phyloP scores from a whole-genome alignment of 1,140 invertebrate species.

The Oedothorax gibbosus region DNA sequence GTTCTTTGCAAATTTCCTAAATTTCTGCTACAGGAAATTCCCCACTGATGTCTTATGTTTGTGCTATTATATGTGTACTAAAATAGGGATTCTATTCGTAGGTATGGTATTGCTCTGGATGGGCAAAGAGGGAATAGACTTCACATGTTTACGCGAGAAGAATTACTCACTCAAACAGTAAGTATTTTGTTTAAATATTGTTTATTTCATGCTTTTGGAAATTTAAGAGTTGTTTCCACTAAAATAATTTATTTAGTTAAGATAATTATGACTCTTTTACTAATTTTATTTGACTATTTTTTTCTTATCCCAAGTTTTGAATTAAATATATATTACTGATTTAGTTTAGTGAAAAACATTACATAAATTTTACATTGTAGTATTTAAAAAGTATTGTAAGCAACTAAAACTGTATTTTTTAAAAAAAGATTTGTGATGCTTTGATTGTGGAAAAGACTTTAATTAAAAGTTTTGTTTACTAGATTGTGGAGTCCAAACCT shows the following conservation, averaged over 20 bases:
- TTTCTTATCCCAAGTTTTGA: not conserved
- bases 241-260: not conserved
- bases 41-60: not conserved
- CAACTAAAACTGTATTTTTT: not conserved
- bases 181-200: conserved; percentile 70
- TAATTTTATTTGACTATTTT: not conserved
- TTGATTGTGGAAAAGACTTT: not conserved
- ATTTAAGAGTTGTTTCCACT: not conserved
- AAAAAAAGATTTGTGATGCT: not conserved
- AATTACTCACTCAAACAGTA: conserved; percentile 88
- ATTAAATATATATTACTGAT: not conserved
- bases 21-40: not conserved
- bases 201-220: conserved; percentile 66
- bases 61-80: not conserved
- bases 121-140: conserved; percentile 89
- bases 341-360: not conserved
- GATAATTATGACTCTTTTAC: not conserved
- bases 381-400: not conserved
- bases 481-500: conserved; percentile 82
- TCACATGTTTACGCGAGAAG: conserved; percentile 89
- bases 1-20: too few relatives aligned
- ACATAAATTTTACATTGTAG: not conserved
- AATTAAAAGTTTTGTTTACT: not conserved
- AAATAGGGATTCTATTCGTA: conserved; percentile 10
- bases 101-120: conserved; percentile 84